A percentile compares a stretch with the other conserved stretches of the same genome.
Conservation (phyloP, 2,888 invertebrate genomes). For the Mycalesis mineus region DNA sequence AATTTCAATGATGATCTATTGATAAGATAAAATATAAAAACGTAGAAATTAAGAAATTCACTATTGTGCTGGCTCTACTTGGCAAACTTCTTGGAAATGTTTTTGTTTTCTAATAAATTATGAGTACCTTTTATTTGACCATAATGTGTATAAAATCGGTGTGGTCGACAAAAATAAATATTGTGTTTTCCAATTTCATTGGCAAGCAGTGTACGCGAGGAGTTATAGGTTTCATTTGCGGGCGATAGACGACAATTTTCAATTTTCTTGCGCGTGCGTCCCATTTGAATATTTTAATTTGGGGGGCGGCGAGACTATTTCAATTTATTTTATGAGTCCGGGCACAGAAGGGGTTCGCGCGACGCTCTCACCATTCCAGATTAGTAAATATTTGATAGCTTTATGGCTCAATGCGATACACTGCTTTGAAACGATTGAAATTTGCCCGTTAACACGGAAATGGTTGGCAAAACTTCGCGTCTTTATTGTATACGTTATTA, state of each 20-base stretch:
- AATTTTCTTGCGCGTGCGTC: conserved; percentile 79
- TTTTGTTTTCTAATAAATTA: no score
- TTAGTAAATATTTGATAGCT: conserved; percentile 79
- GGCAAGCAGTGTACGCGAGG: conserved; percentile 60
- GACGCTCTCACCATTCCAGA: conserved; percentile 70
- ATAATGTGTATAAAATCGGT: no score
- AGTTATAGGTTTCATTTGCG: conserved; percentile 79
- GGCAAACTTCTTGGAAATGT: no score
- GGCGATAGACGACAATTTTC: conserved; percentile 79
- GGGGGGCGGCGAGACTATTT: conserved; percentile 78
- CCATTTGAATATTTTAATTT: conserved; percentile 80
- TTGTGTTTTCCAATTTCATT: conserved; percentile 32
- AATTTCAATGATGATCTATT: no score
- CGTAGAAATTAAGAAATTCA: no score
- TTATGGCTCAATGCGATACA: conserved; percentile 73
- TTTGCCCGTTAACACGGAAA: conserved; percentile 29
- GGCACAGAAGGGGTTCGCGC: conserved; percentile 72
- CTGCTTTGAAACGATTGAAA: conserved; percentile 55
- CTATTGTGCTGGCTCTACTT: no score
- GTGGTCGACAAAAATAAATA: no score
- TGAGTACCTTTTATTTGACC: no score
- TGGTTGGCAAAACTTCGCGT: conserved; percentile 15
- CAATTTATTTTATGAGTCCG: conserved; percentile 78
- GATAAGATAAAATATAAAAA: no score
- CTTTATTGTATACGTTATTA: background rate